Base-by-base conservation (phyloP, 2,888 invertebrate species). In the Macrophya annulata region DNA sequence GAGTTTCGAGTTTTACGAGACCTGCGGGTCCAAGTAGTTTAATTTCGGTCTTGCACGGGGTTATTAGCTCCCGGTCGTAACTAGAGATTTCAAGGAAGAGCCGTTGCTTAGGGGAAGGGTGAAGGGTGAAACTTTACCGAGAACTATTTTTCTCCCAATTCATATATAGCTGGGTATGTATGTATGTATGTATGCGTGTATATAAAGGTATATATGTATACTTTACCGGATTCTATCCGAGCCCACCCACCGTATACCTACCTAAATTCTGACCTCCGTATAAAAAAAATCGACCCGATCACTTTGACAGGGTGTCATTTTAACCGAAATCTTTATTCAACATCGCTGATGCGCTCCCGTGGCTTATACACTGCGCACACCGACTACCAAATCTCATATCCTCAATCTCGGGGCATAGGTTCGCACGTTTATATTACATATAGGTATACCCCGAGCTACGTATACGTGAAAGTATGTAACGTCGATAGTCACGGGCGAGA, bases 81-180 rank as follows among this genome's bases (percentile, higher is more conserved):
- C 77, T 51, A 37, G 37, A 37, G 77, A 74, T 74, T 74, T 31
- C 21, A 15, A 45, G 72, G 21, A 21, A 74, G 15, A 45, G 72
- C 72, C 79, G 85, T 85, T 86, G 84, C 86, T 85, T 84, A 65
- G 25, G 77, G 86, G 85, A 82, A 83, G 84, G 86, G 85, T 68
- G 37, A 12, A 74, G 31, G 86, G 85, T 68, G 37, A 12, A 74
- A 3, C 72, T 74, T 25, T n/a, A 45, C 31, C 17, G 31, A 55
- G 77, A 37, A 51, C n/a, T 55, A 55, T 37, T 31, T 77, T 55
- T 37, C 9, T 51, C 31, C 9, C 48, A 31, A 31, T 31, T 31
- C 31, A 31, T 31, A 31, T 31, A 31, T 31, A 31, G 31, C 31
- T 31, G 3, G 43, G 31, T 31, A 31, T 62, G 4, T 48, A 48